Conservation (phyloP, 2,113 vertebrate genomes). For the Ceratotherium simum region DNA sequence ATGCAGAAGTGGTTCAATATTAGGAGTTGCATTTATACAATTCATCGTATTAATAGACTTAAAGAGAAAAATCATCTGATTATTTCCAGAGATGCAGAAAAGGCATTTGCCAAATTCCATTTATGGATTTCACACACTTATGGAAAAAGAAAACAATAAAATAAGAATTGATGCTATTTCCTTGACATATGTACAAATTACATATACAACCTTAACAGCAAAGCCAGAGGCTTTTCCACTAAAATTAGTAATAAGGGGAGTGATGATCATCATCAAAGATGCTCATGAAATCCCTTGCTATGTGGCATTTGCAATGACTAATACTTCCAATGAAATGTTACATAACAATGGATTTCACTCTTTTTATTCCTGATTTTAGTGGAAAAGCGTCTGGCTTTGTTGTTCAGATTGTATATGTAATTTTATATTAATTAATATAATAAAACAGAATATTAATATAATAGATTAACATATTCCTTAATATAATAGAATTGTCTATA, state of each 20-base stretch:
- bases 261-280: not conserved
- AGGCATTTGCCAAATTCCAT: not conserved
- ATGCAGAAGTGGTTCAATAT: not conserved
- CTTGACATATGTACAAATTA: not conserved
- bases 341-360: not conserved
- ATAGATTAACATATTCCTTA: not conserved
- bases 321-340: not conserved
- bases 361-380: not conserved
- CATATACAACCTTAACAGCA: not conserved
- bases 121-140: not conserved
- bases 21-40: not conserved
- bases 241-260: not conserved
- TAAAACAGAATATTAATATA: not conserved
- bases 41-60: not conserved
- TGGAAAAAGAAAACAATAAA: not conserved
- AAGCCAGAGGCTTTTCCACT: not conserved
- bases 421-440: not conserved
- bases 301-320: not conserved
- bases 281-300: not conserved
- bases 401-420: not conserved
- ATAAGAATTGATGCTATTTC: not conserved
- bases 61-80: slow-evolving; percentile 28
- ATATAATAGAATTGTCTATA: not conserved
- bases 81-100: not conserved
- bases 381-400: not conserved